These are phyloP conservation scores for Mirza zaza DNA, from an alignment of 2,113 vertebrate genomes.

Conservation along the genomic window DNA sequence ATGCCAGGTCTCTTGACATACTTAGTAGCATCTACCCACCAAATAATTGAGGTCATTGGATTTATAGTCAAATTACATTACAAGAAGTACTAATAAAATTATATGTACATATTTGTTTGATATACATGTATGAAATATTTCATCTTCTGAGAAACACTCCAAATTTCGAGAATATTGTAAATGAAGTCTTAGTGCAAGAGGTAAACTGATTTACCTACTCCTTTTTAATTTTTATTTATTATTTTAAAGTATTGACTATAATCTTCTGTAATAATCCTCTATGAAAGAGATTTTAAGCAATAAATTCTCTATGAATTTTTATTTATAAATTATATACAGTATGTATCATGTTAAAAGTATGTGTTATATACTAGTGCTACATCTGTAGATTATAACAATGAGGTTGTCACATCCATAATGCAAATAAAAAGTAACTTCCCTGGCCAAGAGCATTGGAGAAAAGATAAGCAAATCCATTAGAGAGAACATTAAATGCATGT, in stretches of 20 bases:
- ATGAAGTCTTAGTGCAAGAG: neutral
- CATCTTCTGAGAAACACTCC: neutral
- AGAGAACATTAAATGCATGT: conserved; percentile 43
- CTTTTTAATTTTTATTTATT: neutral
- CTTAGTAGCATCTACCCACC: neutral
- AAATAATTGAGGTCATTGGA: neutral
- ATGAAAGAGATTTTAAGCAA: neutral
- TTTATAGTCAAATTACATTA: neutral
- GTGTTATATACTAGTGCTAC: neutral
- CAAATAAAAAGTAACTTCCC: conserved; percentile 52
- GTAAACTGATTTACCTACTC: neutral
- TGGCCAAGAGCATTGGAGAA: neutral
- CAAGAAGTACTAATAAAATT: neutral
- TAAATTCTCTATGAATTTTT: neutral
- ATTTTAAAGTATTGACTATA: neutral
- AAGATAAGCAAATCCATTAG: conserved; percentile 58
- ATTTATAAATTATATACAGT: neutral
- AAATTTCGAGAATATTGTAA: neutral
- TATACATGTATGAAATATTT: neutral
- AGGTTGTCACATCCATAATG: neutral
- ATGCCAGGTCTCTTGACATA: neutral
- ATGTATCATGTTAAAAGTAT: neutral
- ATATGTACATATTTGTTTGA: neutral
- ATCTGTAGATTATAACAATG: neutral
- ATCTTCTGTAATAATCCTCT: neutral